A percentile compares a stretch with the other conserved stretches of the same genome.
phyloP scores from a whole-genome alignment of 2,113 vertebrate species.

The Meles meles region DNA sequence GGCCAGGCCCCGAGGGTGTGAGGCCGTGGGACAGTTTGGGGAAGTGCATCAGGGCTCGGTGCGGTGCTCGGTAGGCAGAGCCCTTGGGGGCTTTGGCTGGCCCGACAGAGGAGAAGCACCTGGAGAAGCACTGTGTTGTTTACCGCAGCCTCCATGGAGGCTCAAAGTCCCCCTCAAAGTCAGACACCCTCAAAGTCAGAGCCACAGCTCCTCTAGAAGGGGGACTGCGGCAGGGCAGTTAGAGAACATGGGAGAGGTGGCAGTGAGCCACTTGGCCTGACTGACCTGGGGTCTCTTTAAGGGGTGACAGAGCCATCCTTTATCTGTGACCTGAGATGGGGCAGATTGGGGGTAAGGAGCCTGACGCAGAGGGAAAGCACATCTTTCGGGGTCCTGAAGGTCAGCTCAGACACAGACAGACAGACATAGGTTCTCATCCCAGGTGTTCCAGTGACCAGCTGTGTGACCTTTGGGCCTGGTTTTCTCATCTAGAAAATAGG shows the following conservation, averaged over 20 bases:
- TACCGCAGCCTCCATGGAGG: not conserved
- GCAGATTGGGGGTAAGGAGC: too few species aligned
- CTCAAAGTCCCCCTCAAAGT: too few species aligned
- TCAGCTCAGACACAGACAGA: not conserved
- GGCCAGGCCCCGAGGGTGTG: accelerated
- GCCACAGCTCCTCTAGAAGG: not conserved
- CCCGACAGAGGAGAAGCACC: accelerated
- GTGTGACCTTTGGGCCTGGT: accelerated
- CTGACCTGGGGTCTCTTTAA: not conserved
- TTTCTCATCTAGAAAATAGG: too few species aligned
- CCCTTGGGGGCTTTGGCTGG: accelerated
- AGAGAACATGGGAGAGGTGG: accelerated
- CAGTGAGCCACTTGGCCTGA: not conserved
- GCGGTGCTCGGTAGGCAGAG: accelerated
- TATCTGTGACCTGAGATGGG: too few species aligned
- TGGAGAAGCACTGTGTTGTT: accelerated
- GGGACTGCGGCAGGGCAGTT: not conserved
- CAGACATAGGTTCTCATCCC: not conserved
- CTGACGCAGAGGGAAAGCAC: not conserved
- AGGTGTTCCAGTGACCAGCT: not conserved
- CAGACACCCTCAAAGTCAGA: not conserved
- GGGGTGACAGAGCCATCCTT: not conserved
- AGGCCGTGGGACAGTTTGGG: accelerated
- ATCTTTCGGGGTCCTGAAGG: accelerated
- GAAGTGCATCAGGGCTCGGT: accelerated